These are phyloP conservation scores for Apostichopus parvimensis DNA, from an alignment of 35 echinoderm and acorn worm species.

Conservation along the genomic window DNA sequence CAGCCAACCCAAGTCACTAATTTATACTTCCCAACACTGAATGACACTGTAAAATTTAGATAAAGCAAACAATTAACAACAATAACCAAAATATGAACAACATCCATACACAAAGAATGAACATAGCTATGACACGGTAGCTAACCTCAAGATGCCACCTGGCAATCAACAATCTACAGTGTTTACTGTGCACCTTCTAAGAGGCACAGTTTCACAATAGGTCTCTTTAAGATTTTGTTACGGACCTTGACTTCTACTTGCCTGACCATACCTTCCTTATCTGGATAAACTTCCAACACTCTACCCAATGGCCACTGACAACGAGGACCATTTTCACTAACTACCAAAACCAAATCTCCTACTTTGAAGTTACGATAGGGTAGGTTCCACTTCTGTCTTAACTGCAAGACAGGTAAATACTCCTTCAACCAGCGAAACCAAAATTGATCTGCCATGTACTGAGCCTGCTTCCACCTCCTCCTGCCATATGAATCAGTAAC, in stretches of 20 bases:
- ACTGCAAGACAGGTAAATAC: conserved; percentile 58
- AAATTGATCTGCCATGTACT: conserved; percentile 61
- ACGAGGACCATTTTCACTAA: conserved; percentile 23
- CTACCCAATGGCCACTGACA: conserved; percentile 48
- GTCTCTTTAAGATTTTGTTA: conserved; percentile 7
- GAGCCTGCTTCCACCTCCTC: conserved; percentile 48
- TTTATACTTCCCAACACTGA: no score
- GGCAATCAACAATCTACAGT: background rate
- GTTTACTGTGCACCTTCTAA: background rate
- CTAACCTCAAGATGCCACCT: background rate
- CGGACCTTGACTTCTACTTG: conserved; percentile 44
- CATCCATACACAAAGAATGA: background rate
- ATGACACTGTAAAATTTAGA: no score
- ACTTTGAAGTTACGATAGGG: conserved; percentile 23
- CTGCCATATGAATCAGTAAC: background rate
- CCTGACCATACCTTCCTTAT: conserved; percentile 17
- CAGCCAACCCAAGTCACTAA: no score
- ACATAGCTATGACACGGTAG: background rate
- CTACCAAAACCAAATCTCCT: conserved; percentile 46
- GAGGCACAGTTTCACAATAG: conserved; percentile 43
- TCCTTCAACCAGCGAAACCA: conserved; percentile 67
- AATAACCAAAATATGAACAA: no score
- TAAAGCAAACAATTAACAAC: no score
- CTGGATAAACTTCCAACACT: conserved; percentile 22
- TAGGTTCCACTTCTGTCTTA: conserved; percentile 59